Percentiles rank a stretch among this genome's conserved stretches.
These are phyloP conservation scores for Elgaria multicarinata DNA, from an alignment of 2,113 vertebrate species.

Conservation along the genomic window DNA sequence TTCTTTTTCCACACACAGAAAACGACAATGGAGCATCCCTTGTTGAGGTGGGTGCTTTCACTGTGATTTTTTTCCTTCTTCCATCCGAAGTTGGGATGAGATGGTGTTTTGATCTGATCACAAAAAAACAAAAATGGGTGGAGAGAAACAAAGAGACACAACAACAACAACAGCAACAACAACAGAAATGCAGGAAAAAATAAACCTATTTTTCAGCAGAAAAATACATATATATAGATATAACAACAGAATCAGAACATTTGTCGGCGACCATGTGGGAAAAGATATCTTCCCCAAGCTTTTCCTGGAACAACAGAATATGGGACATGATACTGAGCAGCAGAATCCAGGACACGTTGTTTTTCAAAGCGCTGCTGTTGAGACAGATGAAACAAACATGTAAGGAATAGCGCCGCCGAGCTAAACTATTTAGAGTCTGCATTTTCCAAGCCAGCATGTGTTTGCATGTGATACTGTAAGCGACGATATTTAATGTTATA, in stretches of 20 bases:
- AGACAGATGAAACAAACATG: not conserved
- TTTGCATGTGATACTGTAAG: slow-evolving; percentile 67
- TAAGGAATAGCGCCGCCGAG: slow-evolving; percentile 23
- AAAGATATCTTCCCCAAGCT: not conserved
- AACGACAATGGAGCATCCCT: slow-evolving; percentile 56
- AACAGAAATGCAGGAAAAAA: slow-evolving; percentile 26
- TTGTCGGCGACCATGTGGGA: slow-evolving; percentile 7
- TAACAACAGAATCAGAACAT: slow-evolving; percentile 1
- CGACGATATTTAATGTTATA: slow-evolving; percentile 68
- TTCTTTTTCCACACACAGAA: slow-evolving; percentile 45
- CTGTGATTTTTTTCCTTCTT: slow-evolving; percentile 58
- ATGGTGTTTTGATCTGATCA: slow-evolving; percentile 9
- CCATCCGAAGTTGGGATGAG: slow-evolving; percentile 27
- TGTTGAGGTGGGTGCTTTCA: slow-evolving; percentile 53
- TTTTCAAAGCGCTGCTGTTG: slow-evolving; percentile 4
- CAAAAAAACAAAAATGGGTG: not conserved
- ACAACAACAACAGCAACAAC: not conserved
- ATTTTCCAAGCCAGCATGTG: slow-evolving; percentile 69
- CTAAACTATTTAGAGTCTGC: slow-evolving; percentile 63
- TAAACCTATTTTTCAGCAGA: slow-evolving; percentile 38
- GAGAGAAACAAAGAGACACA: not conserved
- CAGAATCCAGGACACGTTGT: slow-evolving; percentile 8
- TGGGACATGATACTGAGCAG: slow-evolving; percentile 16
- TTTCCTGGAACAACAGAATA: slow-evolving; percentile 17
- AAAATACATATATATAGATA: not conserved